Evolutionary conservation across 2,888 invertebrate genomes (phyloP), one percentile per base, ranked within the genome.

Genomic region (Morpho deidamia): DNA sequence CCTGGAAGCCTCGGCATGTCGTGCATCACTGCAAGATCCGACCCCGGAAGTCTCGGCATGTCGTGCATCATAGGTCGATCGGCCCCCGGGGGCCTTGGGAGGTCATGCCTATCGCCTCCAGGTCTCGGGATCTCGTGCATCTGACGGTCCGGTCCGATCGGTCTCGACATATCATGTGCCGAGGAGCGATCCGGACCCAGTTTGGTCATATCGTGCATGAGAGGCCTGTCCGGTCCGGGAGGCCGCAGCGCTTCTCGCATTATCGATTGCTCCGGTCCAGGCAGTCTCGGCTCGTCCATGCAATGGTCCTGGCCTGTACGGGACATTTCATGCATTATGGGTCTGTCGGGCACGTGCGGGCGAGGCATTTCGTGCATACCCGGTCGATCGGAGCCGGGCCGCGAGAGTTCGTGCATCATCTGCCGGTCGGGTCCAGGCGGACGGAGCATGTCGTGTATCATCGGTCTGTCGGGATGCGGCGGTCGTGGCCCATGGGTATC

Each of bases 361-460:
- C 52, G 33, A 8, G 50, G 41, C 37, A 45, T 23, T 32, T 51
- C 49, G 40, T 42, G 53, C 56, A 51, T 46, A 8, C 33, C 23
- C 41, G 53, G 23, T 8, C 53, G 48, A 8, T 56, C 56, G 37
- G 53, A 41, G n/a, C 52, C 52, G 42, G 40, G 56, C 38, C 50
- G 54, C 32, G 49, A 45, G 44, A 58, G 32, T 11, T 69, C 71
- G 34, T 68, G 69, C 35, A 48, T 39, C 51, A 67, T 70, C 8
- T 47, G 39, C 34, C 37, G 44, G n/a, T 53, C 60, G 12, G 58
- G 53, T 37, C 41, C 45, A 11, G 46, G 52, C 14, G 61, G 60
- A 7, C 63, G 53, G 10, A 45, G 32, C 55, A 56, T 47, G 34
- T 56, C 55, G 38, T 51, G 62, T 14, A 53, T 42, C 2, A 55